Evolutionary conservation across 2,113 vertebrate species (phyloP), one percentile per base, ranked within the genome.

Genomic region (Varanus komodoensis): DNA sequence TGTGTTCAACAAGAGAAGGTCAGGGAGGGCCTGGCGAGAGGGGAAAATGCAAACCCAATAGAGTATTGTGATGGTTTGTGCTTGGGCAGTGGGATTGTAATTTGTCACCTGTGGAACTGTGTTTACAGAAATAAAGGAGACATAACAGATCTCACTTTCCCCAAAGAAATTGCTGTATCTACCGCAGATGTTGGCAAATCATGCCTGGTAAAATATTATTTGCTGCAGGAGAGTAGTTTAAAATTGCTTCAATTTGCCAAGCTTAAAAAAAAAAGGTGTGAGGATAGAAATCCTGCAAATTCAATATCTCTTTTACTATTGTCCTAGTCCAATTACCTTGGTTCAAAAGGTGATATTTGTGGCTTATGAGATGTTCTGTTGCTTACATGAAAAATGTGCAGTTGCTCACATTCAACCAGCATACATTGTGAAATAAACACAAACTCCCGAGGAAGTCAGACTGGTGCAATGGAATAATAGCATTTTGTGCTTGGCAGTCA

Each of bases 1-100:
- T 87, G 87, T 93, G 83, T 93, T 94, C 92, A 93, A 93, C 93
- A 95, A 86, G 93, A 93, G 95, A 95, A 94, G 94, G 93, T 95
- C 94, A 95, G 91, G 90, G 69, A 95, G 71, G 91, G 95, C 91
- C 94, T 95, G 94, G 92, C 79, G 84, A 93, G 84, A 32, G 3
- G 3, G 25, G 19, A 15, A 25, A 94, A 93, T 85, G 8, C 61
- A 82, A 80, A 38, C 67, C 87, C 92, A 84, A 91, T 94, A 17
- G 44, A 89, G 82, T 90, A 79, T 95, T 93, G 92, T 93, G 93
- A 94, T 83, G 87, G 80, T 82, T 94, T 93, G 79, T 89, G 32
- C 73, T 94, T 95, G 89, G 87, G 84, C 86, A 73, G 32, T 74
- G 50, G 77, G 87, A 61, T 92, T 91, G 91, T 74, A 74, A 38